Evolutionary conservation across 2,888 invertebrate genomes (phyloP).

Genomic region (Pseudanteris insignis): DNA sequence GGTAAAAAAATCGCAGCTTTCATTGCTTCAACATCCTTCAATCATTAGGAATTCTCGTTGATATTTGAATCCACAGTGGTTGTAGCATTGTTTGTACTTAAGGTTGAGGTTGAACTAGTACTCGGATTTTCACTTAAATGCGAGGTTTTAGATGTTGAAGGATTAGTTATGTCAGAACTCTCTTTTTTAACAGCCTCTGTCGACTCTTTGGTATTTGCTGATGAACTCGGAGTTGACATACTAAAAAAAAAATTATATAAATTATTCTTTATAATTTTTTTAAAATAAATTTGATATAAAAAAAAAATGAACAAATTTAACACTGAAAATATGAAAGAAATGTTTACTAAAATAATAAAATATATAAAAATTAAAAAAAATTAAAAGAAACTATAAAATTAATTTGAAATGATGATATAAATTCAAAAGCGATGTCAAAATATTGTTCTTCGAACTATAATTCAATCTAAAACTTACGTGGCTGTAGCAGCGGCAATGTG

Average conservation of each 20-base stretch:
- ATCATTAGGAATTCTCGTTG: conserved; percentile 72
- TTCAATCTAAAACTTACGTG: conserved; percentile 54
- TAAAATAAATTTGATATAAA: conserved; percentile 2
- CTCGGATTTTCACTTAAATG: conserved; percentile 33
- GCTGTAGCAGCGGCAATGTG: conserved; percentile 73
- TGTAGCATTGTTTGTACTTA: conserved; percentile 55
- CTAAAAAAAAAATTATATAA: conserved; percentile 45
- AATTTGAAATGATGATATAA: too few relatives aligned
- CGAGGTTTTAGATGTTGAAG: conserved; percentile 30
- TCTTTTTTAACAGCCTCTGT: conserved; percentile 24
- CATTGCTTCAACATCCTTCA: conserved; percentile 73
- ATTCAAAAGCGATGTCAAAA: too few relatives aligned
- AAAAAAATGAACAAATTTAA: conserved; percentile 1
- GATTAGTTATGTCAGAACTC: conserved; percentile 14
- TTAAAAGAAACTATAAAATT: too few relatives aligned
- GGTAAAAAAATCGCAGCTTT: conserved; percentile 76
- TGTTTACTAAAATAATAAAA: too few relatives aligned
- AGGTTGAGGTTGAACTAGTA: conserved; percentile 41
- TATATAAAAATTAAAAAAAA: too few relatives aligned
- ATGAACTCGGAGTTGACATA: conserved; percentile 41
- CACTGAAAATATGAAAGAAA: too few relatives aligned
- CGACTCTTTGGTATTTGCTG: conserved; percentile 28
- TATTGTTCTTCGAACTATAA: too few relatives aligned
- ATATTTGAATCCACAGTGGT: conserved; percentile 56
- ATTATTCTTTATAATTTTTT: too few relatives aligned